phyloP scores from a whole-genome alignment of 2,797 vertebrate genomes.

The Trachurus trachurus region DNA sequence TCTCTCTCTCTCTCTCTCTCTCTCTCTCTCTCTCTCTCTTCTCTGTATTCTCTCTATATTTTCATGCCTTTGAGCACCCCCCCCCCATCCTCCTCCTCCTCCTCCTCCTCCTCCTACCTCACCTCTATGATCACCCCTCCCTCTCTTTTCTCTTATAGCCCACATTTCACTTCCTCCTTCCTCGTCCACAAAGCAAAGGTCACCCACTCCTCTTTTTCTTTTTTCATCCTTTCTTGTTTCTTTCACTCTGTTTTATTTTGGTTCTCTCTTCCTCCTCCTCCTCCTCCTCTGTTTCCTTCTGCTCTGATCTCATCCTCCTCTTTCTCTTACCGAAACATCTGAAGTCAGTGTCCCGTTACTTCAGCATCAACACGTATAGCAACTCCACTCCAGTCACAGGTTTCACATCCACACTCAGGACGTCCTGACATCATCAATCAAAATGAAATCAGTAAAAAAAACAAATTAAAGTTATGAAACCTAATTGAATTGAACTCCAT shows the following conservation, averaged over 20 bases:
- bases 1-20: slow-evolving; percentile 40
- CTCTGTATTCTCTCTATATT: slow-evolving; percentile 61
- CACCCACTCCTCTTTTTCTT: slow-evolving; percentile 33
- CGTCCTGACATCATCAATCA: neutral
- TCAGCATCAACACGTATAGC: neutral
- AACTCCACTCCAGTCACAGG: neutral
- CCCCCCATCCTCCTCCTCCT: slow-evolving; percentile 12
- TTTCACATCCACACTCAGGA: neutral
- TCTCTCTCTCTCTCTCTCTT: slow-evolving; percentile 43
- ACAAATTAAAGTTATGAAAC: neutral
- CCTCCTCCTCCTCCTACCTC: slow-evolving; percentile 21
- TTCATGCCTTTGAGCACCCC: slow-evolving; percentile 64
- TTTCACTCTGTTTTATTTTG: neutral
- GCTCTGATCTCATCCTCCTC: neutral
- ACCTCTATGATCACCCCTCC: slow-evolving; percentile 46
- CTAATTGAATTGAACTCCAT: neutral
- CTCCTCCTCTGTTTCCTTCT: too few relatives aligned
- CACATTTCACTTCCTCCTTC: slow-evolving; percentile 49
- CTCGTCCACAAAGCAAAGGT: slow-evolving; percentile 68
- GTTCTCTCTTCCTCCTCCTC: neutral
- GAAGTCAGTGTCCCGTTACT: neutral
- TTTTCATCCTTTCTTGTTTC: neutral
- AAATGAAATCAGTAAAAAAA: neutral
- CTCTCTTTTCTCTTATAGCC: slow-evolving; percentile 26
- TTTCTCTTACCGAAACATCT: neutral